Conservation (phyloP, 2,888 invertebrate genomes). For the Drosophila affinis region DNA sequence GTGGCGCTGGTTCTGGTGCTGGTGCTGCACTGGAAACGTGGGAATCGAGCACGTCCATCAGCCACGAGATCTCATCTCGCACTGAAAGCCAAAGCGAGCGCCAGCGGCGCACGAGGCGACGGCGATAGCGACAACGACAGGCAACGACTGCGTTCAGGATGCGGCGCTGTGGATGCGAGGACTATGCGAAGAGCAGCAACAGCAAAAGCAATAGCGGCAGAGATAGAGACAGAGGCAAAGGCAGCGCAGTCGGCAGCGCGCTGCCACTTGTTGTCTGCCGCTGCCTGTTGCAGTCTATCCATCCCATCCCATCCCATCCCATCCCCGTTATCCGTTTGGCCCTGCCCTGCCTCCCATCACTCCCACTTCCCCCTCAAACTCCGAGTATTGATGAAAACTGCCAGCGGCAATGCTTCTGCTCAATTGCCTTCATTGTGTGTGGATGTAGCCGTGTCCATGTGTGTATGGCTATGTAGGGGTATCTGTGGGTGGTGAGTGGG, state of each 20-base stretch:
- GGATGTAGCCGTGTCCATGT: constrained; percentile 20
- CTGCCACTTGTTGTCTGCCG: constrained; percentile 69
- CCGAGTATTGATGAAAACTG: constrained; percentile 59
- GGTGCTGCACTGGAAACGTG: constrained; percentile 62
- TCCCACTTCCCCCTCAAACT: constrained; percentile 32
- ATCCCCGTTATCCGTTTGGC: constrained; percentile 37
- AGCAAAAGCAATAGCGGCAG: constrained; percentile 21
- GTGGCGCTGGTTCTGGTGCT: constrained; percentile 49
- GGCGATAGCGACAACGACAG: constrained; percentile 50
- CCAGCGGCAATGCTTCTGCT: constrained; percentile 77
- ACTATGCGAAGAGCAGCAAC: constrained; percentile 26
- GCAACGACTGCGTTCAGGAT: constrained; percentile 60
- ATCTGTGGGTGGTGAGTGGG: constrained; percentile 34
- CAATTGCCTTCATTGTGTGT: constrained; percentile 76
- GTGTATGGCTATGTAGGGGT: constrained; percentile 12
- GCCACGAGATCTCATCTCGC: constrained; percentile 84
- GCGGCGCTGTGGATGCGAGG: constrained; percentile 47
- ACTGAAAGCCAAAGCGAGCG: constrained; percentile 77
- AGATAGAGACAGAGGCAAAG: constrained; percentile 26
- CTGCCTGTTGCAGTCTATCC: constrained; percentile 57
- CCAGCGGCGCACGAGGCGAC: constrained; percentile 72
- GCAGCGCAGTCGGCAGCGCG: constrained; percentile 39
- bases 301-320: no score
- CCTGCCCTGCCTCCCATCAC: background rate
- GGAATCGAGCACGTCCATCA: constrained; percentile 83